Conservation (phyloP, 2,113 vertebrate genomes). For the Laterallus jamaicensis region DNA sequence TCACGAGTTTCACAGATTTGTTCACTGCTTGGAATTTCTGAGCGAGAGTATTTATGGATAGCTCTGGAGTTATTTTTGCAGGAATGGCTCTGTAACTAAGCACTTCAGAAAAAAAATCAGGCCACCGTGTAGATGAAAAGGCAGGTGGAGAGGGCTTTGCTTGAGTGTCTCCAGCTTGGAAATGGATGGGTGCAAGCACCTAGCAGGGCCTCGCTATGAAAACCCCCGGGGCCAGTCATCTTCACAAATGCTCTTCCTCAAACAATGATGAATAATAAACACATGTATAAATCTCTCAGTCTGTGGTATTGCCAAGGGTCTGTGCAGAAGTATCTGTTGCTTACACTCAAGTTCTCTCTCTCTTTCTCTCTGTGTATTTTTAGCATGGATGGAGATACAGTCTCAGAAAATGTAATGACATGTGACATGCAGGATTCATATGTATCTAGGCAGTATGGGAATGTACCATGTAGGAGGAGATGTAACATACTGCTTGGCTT, state of each 20-base stretch:
- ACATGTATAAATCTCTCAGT: conserved; percentile 19
- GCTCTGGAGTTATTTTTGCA: conserved; percentile 32
- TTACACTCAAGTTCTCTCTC: conserved; percentile 46
- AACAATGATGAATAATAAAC: conserved; percentile 55
- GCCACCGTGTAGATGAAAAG: conserved; percentile 36
- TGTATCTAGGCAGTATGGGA: conserved; percentile 67
- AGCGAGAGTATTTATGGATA: conserved; percentile 56
- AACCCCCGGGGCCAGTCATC: not conserved
- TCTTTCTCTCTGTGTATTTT: conserved; percentile 50
- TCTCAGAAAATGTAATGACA: conserved; percentile 68
- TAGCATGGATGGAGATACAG: conserved; percentile 56
- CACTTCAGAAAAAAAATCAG: conserved; percentile 34
- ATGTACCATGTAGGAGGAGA: conserved; percentile 68
- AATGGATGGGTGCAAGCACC: not conserved
- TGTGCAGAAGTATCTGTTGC: conserved; percentile 67
- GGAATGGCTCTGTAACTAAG: conserved; percentile 50
- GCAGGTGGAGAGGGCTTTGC: conserved; percentile 19
- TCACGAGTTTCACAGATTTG: conserved; percentile 39
- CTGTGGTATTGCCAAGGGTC: conserved; percentile 52
- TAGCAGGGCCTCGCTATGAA: not conserved
- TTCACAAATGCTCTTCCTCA: conserved; percentile 1
- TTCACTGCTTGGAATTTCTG: conserved; percentile 42
- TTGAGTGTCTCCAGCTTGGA: not conserved
- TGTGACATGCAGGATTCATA: conserved; percentile 66
- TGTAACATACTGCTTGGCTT: conserved; percentile 67